Conservation (phyloP, 2,113 vertebrate species). For the Dascyllus trimaculatus region DNA sequence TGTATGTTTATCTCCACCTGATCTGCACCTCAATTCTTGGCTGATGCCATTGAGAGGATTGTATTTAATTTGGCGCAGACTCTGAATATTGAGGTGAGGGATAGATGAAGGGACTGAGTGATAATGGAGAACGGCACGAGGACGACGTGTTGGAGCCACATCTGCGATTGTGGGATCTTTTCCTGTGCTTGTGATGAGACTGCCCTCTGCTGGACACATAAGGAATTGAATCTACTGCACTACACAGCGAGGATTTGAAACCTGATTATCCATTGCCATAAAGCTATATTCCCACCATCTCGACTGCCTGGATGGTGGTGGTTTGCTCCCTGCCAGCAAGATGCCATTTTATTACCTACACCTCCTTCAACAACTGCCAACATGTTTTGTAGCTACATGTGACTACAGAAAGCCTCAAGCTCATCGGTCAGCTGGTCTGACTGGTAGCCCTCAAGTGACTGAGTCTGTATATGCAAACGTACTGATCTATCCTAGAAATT, state of each 20-base stretch:
- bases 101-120: neutral
- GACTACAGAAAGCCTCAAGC: slow-evolving; percentile 51
- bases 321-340: neutral
- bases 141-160: neutral
- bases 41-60: neutral
- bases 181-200: neutral
- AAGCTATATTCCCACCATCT: neutral
- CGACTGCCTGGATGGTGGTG: neutral
- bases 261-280: neutral
- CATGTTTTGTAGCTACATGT: slow-evolving; percentile 17
- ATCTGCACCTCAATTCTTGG: slow-evolving; percentile 7
- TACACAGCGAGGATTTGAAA: neutral
- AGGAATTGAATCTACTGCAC: slow-evolving; percentile 18
- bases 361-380: slow-evolving; percentile 29
- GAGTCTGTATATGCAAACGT: slow-evolving; percentile 61
- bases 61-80: neutral
- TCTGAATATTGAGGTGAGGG: neutral
- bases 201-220: slow-evolving; percentile 68
- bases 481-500: slow-evolving; percentile 21
- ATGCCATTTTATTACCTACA: slow-evolving; percentile 10
- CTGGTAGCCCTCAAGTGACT: slow-evolving; percentile 50
- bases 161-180: slow-evolving; percentile 1
- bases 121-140: slow-evolving; percentile 6
- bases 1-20: neutral
- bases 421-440: slow-evolving; percentile 84